Conservation (phyloP, 2,797 vertebrate genomes). For the Hylomyscus alleni region DNA sequence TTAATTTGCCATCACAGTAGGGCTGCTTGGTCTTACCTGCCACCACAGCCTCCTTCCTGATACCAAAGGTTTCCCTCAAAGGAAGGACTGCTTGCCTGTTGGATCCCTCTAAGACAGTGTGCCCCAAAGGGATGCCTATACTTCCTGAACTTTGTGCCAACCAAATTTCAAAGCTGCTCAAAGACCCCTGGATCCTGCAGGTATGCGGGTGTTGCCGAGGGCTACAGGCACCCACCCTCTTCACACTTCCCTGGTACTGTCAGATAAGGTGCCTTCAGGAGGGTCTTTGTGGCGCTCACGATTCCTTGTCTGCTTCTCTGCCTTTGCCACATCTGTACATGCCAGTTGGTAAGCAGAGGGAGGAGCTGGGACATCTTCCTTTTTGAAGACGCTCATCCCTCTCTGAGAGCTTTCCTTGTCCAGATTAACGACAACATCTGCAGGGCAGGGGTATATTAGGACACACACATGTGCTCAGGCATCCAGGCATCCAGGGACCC, state of each 20-base stretch:
- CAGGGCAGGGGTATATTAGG: conserved; percentile 74
- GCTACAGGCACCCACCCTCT: not conserved
- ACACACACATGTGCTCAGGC: conserved; percentile 52
- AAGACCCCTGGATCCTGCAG: not conserved
- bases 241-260: not conserved
- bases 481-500: not conserved
- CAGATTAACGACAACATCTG: conserved; percentile 83
- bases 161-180: not conserved
- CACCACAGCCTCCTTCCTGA: not conserved
- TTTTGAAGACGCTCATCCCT: conserved; percentile 69
- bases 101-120: too few relatives aligned
- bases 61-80: not conserved
- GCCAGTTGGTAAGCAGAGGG: conserved; percentile 63
- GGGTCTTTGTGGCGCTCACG: conserved; percentile 2
- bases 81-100: not conserved
- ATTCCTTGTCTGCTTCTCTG: conserved; percentile 26
- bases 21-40: not conserved
- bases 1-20: not conserved
- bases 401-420: conserved; percentile 64
- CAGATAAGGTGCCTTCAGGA: conserved; percentile 26
- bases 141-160: not conserved
- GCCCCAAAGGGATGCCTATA: not conserved
- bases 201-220: not conserved
- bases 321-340: conserved; percentile 6
- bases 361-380: conserved; percentile 59